Evolutionary conservation across 2,888 invertebrate genomes (phyloP).

Genomic region (Tenthredo amoena): DNA sequence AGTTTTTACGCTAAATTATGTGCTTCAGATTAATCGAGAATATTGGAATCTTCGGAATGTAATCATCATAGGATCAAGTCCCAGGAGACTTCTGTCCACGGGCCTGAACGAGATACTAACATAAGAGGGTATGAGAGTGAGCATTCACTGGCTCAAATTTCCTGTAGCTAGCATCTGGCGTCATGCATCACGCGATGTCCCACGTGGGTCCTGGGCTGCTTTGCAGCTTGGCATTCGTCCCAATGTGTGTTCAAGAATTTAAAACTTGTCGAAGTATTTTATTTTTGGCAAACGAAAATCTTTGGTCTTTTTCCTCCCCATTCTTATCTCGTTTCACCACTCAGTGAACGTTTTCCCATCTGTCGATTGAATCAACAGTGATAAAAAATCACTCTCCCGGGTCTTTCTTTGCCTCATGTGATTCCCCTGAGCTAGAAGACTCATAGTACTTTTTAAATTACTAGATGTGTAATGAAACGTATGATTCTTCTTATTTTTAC

Average conservation of each 20-base stretch:
- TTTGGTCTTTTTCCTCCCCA: not conserved
- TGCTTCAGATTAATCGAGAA: not conserved
- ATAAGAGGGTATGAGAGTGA: not conserved
- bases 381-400: not conserved
- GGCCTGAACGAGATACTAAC: not conserved
- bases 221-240: constrained; percentile 23
- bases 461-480: not conserved
- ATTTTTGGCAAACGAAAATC: constrained; percentile 8
- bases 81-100: not conserved
- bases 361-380: not conserved
- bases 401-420: not conserved
- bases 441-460: not conserved
- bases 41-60: not conserved
- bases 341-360: not conserved
- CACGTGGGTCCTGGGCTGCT: constrained; percentile 5
- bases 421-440: not conserved
- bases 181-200: constrained; percentile 1
- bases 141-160: not conserved
- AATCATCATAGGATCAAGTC: not conserved
- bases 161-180: constrained; percentile 22
- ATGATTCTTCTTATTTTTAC: not conserved
- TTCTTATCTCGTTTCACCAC: not conserved
- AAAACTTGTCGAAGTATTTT: not conserved
- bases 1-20: not conserved
- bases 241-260: not conserved